Conservation (phyloP, 2,797 vertebrate species). For the Lutjanus argentimaculatus region DNA sequence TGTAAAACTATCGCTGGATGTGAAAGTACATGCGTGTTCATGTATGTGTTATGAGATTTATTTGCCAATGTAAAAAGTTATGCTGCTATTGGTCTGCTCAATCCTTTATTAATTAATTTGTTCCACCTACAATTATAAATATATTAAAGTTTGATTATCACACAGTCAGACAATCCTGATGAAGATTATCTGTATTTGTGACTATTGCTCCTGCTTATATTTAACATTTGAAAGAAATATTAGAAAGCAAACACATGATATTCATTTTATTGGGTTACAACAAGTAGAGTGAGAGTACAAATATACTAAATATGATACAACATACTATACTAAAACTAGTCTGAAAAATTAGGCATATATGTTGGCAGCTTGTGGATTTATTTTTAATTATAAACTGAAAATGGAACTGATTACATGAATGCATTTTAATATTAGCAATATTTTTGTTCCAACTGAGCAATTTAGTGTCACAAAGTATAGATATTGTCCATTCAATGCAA, state of each 20-base stretch:
- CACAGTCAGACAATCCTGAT: neutral
- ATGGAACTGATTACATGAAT: neutral
- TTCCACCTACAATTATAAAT: neutral
- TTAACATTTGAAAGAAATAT: neutral
- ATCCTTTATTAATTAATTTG: neutral
- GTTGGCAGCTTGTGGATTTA: neutral
- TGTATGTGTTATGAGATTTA: conserved; percentile 1
- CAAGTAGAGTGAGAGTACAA: neutral
- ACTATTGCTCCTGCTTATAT: neutral
- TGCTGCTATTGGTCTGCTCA: neutral
- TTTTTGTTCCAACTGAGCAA: neutral
- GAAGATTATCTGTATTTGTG: neutral
- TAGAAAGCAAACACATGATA: neutral
- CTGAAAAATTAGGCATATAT: neutral
- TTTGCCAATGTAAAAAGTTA: neutral
- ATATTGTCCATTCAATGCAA: too few species aligned
- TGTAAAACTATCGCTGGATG: neutral
- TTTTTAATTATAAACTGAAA: neutral
- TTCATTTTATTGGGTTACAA: neutral
- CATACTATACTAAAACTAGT: neutral
- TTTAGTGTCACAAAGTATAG: neutral
- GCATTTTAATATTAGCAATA: neutral
- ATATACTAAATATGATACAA: neutral
- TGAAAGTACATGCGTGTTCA: neutral
- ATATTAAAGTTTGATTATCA: neutral